Conservation (phyloP, 2,113 vertebrate genomes). For the Lipophrys pholis region DNA sequence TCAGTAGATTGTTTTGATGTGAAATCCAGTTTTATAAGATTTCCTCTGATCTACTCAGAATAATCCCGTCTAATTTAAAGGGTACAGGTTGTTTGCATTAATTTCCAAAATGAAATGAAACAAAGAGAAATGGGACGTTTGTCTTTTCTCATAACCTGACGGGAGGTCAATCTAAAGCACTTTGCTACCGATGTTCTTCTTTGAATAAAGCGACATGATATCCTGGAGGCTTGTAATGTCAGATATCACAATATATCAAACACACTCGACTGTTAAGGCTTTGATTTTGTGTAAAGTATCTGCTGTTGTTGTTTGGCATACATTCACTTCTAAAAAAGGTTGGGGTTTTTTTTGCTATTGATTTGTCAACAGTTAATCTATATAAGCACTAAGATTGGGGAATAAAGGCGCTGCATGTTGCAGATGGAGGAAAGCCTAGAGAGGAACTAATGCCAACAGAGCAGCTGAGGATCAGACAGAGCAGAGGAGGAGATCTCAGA, state of each 20-base stretch:
- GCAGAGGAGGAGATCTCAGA: conserved; percentile 52
- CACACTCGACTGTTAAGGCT: too few species aligned
- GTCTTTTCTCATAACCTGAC: neutral
- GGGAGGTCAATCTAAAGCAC: conserved; percentile 33
- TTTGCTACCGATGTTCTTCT: conserved; percentile 3
- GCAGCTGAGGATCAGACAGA: conserved; percentile 56
- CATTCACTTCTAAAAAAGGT: conserved; percentile 62
- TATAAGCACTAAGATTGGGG: conserved; percentile 63
- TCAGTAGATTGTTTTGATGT: conserved; percentile 42
- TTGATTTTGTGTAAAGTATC: too few species aligned
- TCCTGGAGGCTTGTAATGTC: conserved; percentile 7
- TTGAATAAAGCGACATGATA: conserved; percentile 36
- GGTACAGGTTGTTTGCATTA: conserved; percentile 61
- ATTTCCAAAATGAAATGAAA: conserved; percentile 64
- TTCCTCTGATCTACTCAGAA: conserved; percentile 66
- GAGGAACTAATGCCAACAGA: conserved; percentile 70
- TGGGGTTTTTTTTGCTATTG: conserved; percentile 77
- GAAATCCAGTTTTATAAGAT: conserved; percentile 68
- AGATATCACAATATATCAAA: conserved; percentile 32
- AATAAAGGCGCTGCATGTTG: conserved; percentile 66
- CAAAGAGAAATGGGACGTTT: conserved; percentile 23
- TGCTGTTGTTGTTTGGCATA: conserved; percentile 60
- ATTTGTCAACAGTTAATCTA: conserved; percentile 83
- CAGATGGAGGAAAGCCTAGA: conserved; percentile 66
- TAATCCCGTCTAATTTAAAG: conserved; percentile 69